These are phyloP conservation scores for Platorchestia sp. DNA, from an alignment of 1,140 invertebrate species.

Conservation along the genomic window DNA sequence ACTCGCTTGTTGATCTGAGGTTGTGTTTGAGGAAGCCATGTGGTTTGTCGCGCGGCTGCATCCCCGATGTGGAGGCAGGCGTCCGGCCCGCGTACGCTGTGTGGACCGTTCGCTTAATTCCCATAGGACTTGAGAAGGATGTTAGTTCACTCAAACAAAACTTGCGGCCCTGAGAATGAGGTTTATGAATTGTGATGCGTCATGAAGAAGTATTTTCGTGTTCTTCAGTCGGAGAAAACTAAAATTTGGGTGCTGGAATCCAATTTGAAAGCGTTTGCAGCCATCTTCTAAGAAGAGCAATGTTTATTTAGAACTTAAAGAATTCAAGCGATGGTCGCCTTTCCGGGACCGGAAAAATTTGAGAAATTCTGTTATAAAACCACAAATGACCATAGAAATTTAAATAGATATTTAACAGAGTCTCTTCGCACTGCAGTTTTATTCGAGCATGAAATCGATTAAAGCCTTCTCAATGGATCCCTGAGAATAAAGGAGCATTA, in stretches of 20 bases:
- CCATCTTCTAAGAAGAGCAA: not conserved
- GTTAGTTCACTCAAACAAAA: not conserved
- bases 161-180: not conserved
- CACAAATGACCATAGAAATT: not conserved
- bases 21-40: no score
- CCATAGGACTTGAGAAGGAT: not conserved
- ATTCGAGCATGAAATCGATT: not conserved
- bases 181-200: not conserved
- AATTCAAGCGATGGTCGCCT: not conserved
- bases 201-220: not conserved
- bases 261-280: not conserved
- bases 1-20: no score
- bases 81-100: no score
- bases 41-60: no score
- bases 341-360: not conserved
- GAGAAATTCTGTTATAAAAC: not conserved
- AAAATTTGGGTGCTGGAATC: not conserved
- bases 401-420: not conserved
- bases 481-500: conserved; percentile 17
- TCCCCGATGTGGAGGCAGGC: no score
- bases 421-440: not conserved
- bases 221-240: not conserved
- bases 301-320: not conserved
- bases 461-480: not conserved
- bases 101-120: no score